These are phyloP conservation scores for Sardina pilchardus DNA, from an alignment of 2,113 vertebrate species.

Conservation along the genomic window DNA sequence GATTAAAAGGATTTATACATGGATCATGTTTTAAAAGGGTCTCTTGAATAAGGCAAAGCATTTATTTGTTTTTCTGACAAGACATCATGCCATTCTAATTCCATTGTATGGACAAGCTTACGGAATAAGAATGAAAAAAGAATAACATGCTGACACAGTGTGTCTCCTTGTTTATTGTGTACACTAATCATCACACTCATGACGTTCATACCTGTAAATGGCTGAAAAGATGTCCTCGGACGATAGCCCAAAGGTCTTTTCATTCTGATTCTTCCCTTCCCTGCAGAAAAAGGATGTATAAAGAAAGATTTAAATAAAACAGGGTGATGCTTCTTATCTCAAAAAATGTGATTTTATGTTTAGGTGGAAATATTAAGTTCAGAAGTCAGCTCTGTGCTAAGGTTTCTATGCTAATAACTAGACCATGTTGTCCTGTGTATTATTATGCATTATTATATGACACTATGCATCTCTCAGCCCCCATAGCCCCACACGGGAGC, in stretches of 20 bases:
- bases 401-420: not conserved
- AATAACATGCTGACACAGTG: not conserved
- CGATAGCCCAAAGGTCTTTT: slow-evolving; percentile 69
- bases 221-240: slow-evolving; percentile 66
- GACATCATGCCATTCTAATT: not conserved
- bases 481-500: too few relatives aligned
- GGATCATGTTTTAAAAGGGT: not conserved
- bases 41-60: not conserved
- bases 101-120: not conserved
- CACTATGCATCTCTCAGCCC: too few relatives aligned
- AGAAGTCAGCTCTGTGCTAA: not conserved
- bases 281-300: slow-evolving; percentile 46
- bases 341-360: not conserved
- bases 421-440: too few relatives aligned
- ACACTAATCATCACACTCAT: not conserved
- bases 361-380: not conserved
- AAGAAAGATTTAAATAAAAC: not conserved
- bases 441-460: too few relatives aligned
- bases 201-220: slow-evolving; percentile 66
- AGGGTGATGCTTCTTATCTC: too few relatives aligned
- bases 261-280: slow-evolving; percentile 75
- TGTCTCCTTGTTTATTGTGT: not conserved
- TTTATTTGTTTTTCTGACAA: not conserved
- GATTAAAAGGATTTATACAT: not conserved
- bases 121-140: not conserved